Evolutionary conservation across 92 coral and sea anemone genomes (phyloP), one percentile per base, ranked within the genome.

Genomic region (Virgularia gustaviana): DNA sequence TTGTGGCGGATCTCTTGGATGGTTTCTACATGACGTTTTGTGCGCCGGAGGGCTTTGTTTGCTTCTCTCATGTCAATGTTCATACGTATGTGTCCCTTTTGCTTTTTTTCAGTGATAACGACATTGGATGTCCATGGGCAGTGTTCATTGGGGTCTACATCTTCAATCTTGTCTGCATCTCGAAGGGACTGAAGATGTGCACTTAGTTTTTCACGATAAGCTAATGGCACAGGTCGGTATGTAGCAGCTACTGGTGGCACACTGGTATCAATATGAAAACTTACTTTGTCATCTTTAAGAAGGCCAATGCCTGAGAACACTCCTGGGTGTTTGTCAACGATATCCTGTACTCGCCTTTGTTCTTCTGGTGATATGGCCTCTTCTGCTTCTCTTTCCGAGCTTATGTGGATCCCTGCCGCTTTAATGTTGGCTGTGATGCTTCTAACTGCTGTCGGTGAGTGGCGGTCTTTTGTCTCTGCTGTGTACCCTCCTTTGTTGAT

Each of bases 91-190:
- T 66, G 67, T 39, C 76, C 66, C 55, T 51, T 32, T 29, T 54
- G 75, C 34, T 79, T 79, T 55, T 60, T 79, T 31, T 79, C 83
- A 2, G 78, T 57, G 39, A 79, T 79, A 2, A 79, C 63, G 13
- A 55, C 78, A 47, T 77, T 65, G 36, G 67, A 56, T n/a, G 65
- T 41, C 55, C 78, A 37, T 9, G 68, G 51, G 16, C 67, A 55
- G 68, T 30, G 68, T 52, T 15, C 49, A 23, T 54, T 18, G 12
- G 80, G 61, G 32, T 37, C 70, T 9, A 58, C 36, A 59, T 59
- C 38, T 59, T 73, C 42, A 23, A 57, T 73, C 33, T 38, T 59
- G 39, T 57, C 39, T 57, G 38, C 70, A 19, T 73, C 70, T 73
- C 70, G 3, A 30, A 73, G 70, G 65, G 15, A 13, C 30, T 73